Evolutionary conservation across 2,797 vertebrate genomes (phyloP), one percentile per base, ranked within the genome.

Genomic region (Pagetopsis macropterus): DNA sequence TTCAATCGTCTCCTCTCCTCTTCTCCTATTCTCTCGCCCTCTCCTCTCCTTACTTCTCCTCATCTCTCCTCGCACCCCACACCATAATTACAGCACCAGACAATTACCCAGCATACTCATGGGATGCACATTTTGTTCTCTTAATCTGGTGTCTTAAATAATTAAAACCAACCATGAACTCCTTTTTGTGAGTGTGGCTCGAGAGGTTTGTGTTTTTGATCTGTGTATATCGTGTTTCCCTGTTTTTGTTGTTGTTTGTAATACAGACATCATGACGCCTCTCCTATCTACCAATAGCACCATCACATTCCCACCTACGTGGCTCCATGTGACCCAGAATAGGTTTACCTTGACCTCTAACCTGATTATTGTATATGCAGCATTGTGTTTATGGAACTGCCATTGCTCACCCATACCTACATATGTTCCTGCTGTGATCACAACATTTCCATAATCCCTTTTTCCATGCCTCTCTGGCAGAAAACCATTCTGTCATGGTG

Each of bases 81-180:
- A 15, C 64, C 61, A 83, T 94, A 93, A 93, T 94, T 93, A 93
- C 90, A 88, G 79, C 87, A 83, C 82, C 67, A 93, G 86, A 88
- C 91, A 93, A 92, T 94, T 93, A 93, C 82, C 86, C 88, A 83
- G 64, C 75, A 50, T 86, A 87, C 92, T 93, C 91, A 52, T 60
- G 90, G 91, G 91, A 92, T 82, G 76, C 85, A 84, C 86, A 84
- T 94, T 94, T 93, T 93, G 84, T 91, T 93, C 92, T 93, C 85
- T 93, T 94, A 93, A 94, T 93, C 92, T 88, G 89, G 81, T 88
- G 87, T 88, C 72, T 92, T 93, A 88, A 93, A 94, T 94, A 93
- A 95, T 94, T 93, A 90, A 93, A 91, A 85, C 80, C 88, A 84
- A 79, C 87, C 80, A 82, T 89, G 87, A 88, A 87, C 82, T 87